A percentile compares a stretch with the other conserved stretches of the same genome.
These are phyloP conservation scores for Clarias platycephalus DNA, from an alignment of 2,797 vertebrate genomes.

Conservation along the genomic window DNA sequence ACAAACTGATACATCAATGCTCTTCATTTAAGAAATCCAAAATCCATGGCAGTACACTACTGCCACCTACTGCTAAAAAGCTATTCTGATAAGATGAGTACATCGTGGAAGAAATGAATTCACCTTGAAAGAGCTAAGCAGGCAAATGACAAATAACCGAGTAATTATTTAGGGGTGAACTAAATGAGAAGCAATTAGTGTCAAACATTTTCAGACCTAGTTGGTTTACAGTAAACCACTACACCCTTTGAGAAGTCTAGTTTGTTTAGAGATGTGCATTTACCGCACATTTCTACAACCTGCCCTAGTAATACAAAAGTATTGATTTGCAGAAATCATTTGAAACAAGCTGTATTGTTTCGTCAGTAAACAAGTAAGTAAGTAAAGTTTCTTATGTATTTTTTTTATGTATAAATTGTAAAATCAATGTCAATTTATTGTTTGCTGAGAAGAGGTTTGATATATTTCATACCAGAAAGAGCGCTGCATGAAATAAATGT, in stretches of 20 bases:
- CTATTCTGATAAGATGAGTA: neutral
- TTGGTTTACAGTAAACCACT: no score
- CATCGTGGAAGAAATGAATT: neutral
- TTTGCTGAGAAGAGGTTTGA: neutral
- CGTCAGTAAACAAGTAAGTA: neutral
- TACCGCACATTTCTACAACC: neutral
- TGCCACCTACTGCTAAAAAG: slow-evolving; percentile 74
- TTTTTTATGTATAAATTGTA: neutral
- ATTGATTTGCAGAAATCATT: neutral
- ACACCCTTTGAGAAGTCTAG: neutral
- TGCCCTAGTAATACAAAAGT: neutral
- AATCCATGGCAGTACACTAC: slow-evolving; percentile 69
- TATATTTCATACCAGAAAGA: neutral
- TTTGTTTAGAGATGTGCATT: neutral
- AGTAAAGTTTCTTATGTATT: neutral
- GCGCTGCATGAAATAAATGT: neutral
- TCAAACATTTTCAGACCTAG: neutral
- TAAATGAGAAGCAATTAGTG: neutral
- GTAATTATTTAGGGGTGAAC: neutral
- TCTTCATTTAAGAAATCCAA: slow-evolving; percentile 48
- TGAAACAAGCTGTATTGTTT: slow-evolving; percentile 9
- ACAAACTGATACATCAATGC: slow-evolving; percentile 73
- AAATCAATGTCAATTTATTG: neutral
- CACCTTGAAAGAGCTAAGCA: neutral
- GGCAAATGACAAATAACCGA: neutral